Conservation (phyloP, 2,888 invertebrate species). For the Congeria kusceri region DNA sequence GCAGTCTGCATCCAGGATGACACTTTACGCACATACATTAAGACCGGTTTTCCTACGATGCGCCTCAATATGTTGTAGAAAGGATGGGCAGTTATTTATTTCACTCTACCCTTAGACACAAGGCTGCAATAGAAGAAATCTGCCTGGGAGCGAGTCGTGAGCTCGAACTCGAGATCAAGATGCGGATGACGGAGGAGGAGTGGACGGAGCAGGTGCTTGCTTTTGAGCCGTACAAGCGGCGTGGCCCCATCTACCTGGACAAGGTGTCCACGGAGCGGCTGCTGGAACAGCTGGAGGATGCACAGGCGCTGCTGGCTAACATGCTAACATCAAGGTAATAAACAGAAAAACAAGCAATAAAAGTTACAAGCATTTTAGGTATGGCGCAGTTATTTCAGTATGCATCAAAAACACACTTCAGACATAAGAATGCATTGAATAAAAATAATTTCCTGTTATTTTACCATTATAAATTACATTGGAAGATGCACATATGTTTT, state of each 20-base stretch:
- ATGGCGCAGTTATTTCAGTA: too few species aligned
- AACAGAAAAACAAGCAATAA: too few species aligned
- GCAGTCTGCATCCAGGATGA: too few species aligned
- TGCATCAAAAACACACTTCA: background rate
- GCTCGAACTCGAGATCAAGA: constrained; percentile 84
- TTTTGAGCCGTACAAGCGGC: constrained; percentile 84
- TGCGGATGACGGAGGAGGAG: constrained; percentile 85
- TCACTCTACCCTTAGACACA: constrained; percentile 80
- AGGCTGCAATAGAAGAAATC: constrained; percentile 83
- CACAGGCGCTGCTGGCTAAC: constrained; percentile 84
- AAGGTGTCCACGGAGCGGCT: constrained; percentile 83
- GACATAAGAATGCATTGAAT: background rate
- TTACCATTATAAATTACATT: too few species aligned
- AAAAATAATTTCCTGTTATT: too few species aligned
- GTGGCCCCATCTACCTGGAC: constrained; percentile 84
- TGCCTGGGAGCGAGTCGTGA: constrained; percentile 84
- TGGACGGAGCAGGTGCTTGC: constrained; percentile 85
- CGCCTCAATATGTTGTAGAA: too few species aligned
- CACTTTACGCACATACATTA: too few species aligned
- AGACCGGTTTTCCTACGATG: too few species aligned
- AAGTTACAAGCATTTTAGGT: too few species aligned
- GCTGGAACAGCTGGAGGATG: constrained; percentile 85
- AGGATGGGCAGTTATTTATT: too few species aligned
- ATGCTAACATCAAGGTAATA: constrained; percentile 82
- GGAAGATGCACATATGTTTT: too few species aligned